These are phyloP conservation scores for Stictonetta naevosa DNA, from an alignment of 2,113 vertebrate genomes.

Conservation along the genomic window DNA sequence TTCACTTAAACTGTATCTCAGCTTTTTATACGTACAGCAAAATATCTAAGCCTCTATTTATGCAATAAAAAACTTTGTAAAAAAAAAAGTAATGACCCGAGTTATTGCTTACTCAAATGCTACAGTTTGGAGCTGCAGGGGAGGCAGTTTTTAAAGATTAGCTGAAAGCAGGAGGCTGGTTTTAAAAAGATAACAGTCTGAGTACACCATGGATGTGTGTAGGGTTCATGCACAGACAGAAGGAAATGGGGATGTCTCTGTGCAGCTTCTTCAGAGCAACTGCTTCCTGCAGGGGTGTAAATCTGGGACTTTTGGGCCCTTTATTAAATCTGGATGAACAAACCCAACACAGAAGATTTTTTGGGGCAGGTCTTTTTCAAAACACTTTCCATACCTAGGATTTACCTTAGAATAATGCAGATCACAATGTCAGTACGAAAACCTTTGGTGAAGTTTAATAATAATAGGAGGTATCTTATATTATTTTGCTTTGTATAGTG, in stretches of 20 bases:
- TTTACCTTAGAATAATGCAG: background rate
- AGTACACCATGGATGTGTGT: background rate
- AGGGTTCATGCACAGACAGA: background rate
- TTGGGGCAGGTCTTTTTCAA: background rate
- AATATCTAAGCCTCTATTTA: slow-evolving; percentile 27
- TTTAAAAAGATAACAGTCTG: background rate
- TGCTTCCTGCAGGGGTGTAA: background rate
- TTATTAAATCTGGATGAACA: background rate
- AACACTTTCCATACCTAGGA: background rate
- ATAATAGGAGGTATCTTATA: background rate
- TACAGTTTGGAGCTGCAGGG: background rate
- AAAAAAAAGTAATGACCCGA: background rate
- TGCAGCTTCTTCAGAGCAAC: background rate
- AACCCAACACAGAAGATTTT: background rate
- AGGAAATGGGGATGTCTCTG: background rate
- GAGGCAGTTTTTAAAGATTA: background rate
- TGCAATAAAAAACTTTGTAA: slow-evolving; percentile 53
- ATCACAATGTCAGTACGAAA: background rate
- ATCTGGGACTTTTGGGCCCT: background rate
- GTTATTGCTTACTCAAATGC: background rate
- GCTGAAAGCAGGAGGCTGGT: background rate
- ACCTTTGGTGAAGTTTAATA: background rate
- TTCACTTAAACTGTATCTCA: background rate
- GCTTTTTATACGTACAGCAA: background rate
- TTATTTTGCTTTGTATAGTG: background rate